These are phyloP conservation scores for Aricia artaxerxes DNA, from an alignment of 2,888 invertebrate genomes.

Conservation along the genomic window DNA sequence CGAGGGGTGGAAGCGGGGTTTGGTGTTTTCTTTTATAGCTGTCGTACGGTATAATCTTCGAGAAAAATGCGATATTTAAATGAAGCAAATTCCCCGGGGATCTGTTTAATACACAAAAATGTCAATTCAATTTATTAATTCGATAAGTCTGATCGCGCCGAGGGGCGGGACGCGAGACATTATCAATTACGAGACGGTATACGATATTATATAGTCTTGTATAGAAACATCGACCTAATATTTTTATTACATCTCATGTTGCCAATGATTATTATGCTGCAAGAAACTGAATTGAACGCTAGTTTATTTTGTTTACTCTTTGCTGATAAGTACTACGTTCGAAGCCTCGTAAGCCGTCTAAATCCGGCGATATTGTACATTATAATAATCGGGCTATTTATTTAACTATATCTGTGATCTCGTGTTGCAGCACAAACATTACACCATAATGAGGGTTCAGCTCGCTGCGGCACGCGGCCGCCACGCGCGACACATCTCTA, in stretches of 20 bases:
- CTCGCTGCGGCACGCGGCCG: conserved; percentile 60
- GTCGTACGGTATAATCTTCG: conserved; percentile 80
- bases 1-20: conserved; percentile 63
- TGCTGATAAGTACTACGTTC: background rate
- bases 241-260: background rate
- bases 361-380: conserved; percentile 25
- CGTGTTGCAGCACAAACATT: conserved; percentile 66
- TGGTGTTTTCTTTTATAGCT: conserved; percentile 80
- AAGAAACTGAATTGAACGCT: background rate
- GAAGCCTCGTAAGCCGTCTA: background rate
- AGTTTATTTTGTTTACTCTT: background rate
- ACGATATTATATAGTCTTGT: background rate
- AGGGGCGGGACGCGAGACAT: conserved; percentile 14
- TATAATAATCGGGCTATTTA: conserved; percentile 34
- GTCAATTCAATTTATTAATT: conserved; percentile 68
- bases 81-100: conserved; percentile 76
- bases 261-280: background rate
- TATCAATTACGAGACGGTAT: conserved; percentile 10
- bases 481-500: conserved; percentile 76
- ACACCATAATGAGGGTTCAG: conserved; percentile 59
- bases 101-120: conserved; percentile 67
- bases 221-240: background rate
- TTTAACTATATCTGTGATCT: conserved; percentile 58
- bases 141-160: conserved; percentile 24
- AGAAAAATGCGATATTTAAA: conserved; percentile 81